These are phyloP conservation scores for Colletes collaris DNA, from an alignment of 2,888 invertebrate species.

Conservation along the genomic window DNA sequence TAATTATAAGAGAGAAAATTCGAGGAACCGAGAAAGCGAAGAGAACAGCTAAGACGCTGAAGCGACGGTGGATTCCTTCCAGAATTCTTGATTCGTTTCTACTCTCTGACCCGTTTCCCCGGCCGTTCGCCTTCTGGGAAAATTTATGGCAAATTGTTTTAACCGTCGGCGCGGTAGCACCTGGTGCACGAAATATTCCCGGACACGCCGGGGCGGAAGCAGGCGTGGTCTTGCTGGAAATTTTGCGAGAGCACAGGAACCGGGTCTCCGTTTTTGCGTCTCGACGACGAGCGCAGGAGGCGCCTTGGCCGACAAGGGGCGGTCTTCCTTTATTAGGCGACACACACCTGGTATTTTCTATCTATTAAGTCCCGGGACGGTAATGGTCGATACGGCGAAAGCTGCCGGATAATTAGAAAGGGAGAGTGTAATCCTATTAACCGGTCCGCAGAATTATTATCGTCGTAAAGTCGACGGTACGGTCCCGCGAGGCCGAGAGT, in stretches of 20 bases:
- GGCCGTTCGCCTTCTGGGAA: slow-evolving; percentile 52
- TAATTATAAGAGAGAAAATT: background rate
- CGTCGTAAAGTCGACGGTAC: slow-evolving; percentile 37
- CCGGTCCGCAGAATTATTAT: slow-evolving; percentile 38
- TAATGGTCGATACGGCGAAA: slow-evolving; percentile 31
- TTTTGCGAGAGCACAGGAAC: slow-evolving; percentile 43
- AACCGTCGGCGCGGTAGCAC: slow-evolving; percentile 76
- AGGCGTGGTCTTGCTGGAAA: slow-evolving; percentile 52
- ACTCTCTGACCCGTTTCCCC: slow-evolving; percentile 24
- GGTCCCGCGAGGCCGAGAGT: background rate
- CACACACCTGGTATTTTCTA: slow-evolving; percentile 49
- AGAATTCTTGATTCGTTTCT: slow-evolving; percentile 59
- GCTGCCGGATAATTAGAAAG: slow-evolving; percentile 44
- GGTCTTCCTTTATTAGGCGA: slow-evolving; percentile 51
- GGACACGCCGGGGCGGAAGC: slow-evolving; percentile 50
- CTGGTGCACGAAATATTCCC: slow-evolving; percentile 78
- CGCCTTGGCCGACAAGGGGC: background rate
- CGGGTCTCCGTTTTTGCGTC: slow-evolving; percentile 36
- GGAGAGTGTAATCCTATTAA: slow-evolving; percentile 36
- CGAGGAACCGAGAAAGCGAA: background rate
- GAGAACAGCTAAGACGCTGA: slow-evolving; percentile 26
- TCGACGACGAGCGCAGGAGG: background rate
- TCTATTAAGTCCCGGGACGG: slow-evolving; percentile 43
- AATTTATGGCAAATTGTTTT: slow-evolving; percentile 82
- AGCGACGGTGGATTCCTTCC: slow-evolving; percentile 30